These are phyloP conservation scores for Selene dorsalis DNA, from an alignment of 2,797 vertebrate species.

Conservation along the genomic window DNA sequence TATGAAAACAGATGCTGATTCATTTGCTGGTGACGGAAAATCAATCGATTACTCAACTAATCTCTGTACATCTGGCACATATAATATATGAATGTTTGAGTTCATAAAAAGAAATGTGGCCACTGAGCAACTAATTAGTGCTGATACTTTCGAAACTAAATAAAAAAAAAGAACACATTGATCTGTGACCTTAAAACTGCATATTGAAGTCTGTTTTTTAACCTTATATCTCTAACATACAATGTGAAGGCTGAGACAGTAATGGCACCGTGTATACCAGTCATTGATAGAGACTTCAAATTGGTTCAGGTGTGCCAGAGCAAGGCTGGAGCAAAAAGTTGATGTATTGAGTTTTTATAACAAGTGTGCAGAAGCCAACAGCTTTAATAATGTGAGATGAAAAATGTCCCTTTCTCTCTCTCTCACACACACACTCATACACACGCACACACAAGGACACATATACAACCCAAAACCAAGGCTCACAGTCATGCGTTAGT, in stretches of 20 bases:
- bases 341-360: conserved; percentile 11
- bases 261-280: not conserved
- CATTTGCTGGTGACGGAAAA: not conserved
- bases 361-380: conserved; percentile 1
- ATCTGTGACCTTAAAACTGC: not conserved
- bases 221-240: not conserved
- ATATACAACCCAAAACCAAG: conserved; percentile 2
- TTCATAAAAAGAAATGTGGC: not conserved
- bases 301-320: conserved; percentile 13
- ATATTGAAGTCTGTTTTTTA: not conserved
- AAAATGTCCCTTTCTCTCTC: not conserved
- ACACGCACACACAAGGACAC: not conserved
- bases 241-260: not conserved
- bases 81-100: not conserved
- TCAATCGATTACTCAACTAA: not conserved
- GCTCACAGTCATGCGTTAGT: conserved; percentile 6
- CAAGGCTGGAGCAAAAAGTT: conserved; percentile 4
- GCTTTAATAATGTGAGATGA: conserved; percentile 29
- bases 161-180: not conserved
- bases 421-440: not conserved
- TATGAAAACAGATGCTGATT: not conserved
- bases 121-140: not conserved
- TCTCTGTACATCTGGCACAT: not conserved
- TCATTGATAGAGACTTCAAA: conserved; percentile 12
- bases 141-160: not conserved